Conservation (phyloP, 2,888 invertebrate genomes). For the Priocnemis perturbator region DNA sequence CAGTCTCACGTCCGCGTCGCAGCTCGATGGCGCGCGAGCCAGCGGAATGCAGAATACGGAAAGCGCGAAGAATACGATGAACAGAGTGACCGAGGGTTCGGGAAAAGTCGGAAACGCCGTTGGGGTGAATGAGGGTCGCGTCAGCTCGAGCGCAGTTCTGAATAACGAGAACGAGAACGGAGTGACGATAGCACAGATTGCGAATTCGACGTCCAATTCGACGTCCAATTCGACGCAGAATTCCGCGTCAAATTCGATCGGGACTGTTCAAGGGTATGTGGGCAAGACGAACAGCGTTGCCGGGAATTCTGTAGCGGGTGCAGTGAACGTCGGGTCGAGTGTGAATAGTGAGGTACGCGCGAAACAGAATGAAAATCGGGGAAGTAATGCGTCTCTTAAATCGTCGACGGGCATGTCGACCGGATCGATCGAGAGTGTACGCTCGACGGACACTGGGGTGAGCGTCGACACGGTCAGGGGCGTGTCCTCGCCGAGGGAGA, state of each 20-base stretch:
- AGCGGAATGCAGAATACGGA: neutral
- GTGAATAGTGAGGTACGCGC: conserved; percentile 44
- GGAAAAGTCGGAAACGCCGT: neutral
- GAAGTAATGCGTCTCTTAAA: conserved; percentile 61
- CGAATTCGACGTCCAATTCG: neutral
- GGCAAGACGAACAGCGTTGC: conserved; percentile 29
- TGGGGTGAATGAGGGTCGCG: neutral
- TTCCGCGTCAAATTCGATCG: conserved; percentile 6
- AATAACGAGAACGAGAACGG: neutral
- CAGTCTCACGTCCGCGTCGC: neutral
- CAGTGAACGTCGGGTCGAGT: conserved; percentile 43
- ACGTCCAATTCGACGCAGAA: neutral
- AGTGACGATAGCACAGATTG: neutral
- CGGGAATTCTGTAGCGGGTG: conserved; percentile 28
- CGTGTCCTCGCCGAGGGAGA: conserved; percentile 71
- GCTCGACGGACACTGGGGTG: conserved; percentile 72
- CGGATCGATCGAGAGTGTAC: conserved; percentile 63
- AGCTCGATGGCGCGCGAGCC: neutral
- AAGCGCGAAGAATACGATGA: neutral
- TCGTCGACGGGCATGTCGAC: conserved; percentile 64
- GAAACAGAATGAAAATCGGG: conserved; percentile 49
- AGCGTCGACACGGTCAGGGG: conserved; percentile 70
- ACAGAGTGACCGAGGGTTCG: neutral
- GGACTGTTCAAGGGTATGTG: conserved; percentile 1
- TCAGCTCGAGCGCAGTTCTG: neutral